phyloP scores from a whole-genome alignment of 2,113 vertebrate species.

The Podiceps cristatus region DNA sequence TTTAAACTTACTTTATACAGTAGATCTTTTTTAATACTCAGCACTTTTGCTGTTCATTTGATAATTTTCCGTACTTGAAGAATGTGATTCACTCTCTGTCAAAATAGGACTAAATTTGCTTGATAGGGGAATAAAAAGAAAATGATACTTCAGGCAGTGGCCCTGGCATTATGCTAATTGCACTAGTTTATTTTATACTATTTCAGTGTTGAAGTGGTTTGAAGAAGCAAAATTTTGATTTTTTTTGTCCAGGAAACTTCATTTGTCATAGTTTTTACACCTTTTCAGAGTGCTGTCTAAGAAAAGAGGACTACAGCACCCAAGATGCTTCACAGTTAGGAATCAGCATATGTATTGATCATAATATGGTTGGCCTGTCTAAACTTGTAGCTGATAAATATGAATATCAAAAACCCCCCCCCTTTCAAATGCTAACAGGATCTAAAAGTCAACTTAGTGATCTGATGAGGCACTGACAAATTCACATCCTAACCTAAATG shows the following conservation, averaged over 20 bases:
- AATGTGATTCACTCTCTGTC: background rate
- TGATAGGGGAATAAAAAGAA: background rate
- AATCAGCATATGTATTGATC: too few relatives aligned
- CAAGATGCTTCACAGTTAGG: background rate
- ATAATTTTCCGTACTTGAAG: background rate
- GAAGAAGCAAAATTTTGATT: background rate
- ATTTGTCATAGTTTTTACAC: background rate
- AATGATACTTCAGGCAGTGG: background rate
- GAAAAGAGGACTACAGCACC: background rate
- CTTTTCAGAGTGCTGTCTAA: background rate
- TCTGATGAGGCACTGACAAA: constrained; percentile 36
- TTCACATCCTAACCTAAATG: constrained; percentile 72
- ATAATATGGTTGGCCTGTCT: background rate
- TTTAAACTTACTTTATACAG: background rate
- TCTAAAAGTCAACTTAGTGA: constrained; percentile 11
- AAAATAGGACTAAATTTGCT: background rate
- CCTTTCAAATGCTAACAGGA: background rate
- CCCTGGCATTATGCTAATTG: background rate
- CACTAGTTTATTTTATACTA: background rate
- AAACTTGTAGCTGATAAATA: background rate
- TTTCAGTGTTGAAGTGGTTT: background rate
- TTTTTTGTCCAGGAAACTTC: background rate
- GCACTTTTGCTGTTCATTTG: background rate
- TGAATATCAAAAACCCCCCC: background rate
- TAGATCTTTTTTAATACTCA: background rate